Base-by-base conservation (phyloP, 2,888 invertebrate genomes). In the Oegoconia quadripuncta region DNA sequence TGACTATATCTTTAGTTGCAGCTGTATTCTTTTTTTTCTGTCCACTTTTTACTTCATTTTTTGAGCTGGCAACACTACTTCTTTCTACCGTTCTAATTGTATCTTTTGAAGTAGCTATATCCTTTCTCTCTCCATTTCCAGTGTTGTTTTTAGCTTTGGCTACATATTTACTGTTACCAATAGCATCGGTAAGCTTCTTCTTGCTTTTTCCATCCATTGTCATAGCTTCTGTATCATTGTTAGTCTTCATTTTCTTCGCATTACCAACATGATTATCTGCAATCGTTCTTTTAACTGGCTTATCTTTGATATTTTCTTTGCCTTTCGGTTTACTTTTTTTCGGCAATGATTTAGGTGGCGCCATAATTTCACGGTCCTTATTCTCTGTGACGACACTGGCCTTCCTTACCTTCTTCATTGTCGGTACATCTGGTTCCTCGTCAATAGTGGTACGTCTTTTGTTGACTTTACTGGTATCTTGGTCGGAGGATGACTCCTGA, bases 341-440 rank as follows among this genome's bases (percentile, higher is more conserved):
- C 0, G 82, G 82, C 1, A 77, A 27, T 3, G 63, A 45, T 44
- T 75, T 80, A 0, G 83, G 83, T 0, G 83, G 83, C 0, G 79
- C 81, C 83, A 83, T 83, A 0, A 74, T 60, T 41, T 74, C 71
- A 6, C 40, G 46, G 5, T 54, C 52, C 25, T 50, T 45, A n/a
- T n/a, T n/a, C n/a, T n/a, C n/a, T n/a, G n/a, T n/a, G n/a, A n/a
- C n/a, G n/a, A n/a, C n/a, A n/a, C n/a, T n/a, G 2, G 48, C 53
- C 15, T 62, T 58, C 29, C 48, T 60, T 36, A 51, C 58, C 41
- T 37, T 53, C 38, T 30, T 59, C 38, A 29, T 35, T 3, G 36
- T 32, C 0, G 58, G 52, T 4, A 34, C 37, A 1, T 64, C 60
- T 0, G 51, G 48, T 27, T 61, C 64, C 11, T 54, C 39, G 15